A percentile compares a stretch with the other conserved stretches of the same genome.
Evolutionary conservation across 2,797 vertebrate genomes (phyloP).

Genomic region (Chlorospingus semifuscus): DNA sequence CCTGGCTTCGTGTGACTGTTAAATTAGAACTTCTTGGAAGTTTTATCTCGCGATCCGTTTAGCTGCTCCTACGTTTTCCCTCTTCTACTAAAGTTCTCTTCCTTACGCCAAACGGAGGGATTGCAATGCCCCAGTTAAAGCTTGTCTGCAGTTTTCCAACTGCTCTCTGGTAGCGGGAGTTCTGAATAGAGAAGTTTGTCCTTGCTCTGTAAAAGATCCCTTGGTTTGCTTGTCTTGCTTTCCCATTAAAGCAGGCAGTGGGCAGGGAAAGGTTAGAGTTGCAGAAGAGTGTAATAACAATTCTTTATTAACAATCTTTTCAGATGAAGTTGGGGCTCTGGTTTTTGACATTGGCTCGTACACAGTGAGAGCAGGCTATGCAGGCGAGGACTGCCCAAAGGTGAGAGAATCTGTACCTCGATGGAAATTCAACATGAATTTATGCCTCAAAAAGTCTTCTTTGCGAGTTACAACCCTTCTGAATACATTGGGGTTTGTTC

Average conservation of each 20-base stretch:
- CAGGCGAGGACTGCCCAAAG: constrained; percentile 98
- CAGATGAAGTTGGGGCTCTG: constrained; percentile 98
- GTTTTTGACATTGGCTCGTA: constrained; percentile 99
- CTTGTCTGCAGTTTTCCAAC: not conserved
- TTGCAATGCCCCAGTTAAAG: not conserved
- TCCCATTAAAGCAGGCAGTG: not conserved
- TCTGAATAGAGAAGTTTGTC: not conserved
- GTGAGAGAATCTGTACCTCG: constrained; percentile 73
- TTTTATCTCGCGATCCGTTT: fast-evolving
- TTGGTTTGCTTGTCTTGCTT: not conserved
- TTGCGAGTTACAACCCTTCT: not conserved
- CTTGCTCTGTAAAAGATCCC: not conserved
- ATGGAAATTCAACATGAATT: not conserved
- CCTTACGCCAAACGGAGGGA: not conserved
- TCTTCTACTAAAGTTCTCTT: not conserved
- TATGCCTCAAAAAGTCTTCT: not conserved
- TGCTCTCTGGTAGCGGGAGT: fast-evolving
- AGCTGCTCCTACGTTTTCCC: fast-evolving
- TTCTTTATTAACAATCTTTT: constrained; percentile 3
- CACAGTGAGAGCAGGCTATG: constrained; percentile 96
- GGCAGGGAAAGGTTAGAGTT: not conserved
- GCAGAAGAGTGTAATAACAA: not conserved
- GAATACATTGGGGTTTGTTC: fast-evolving
- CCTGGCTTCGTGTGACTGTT: not conserved
- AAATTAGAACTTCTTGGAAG: not conserved